A percentile compares a stretch with the other conserved stretches of the same genome.
Evolutionary conservation across 2,888 invertebrate species (phyloP).

Genomic region (Macaria notata): DNA sequence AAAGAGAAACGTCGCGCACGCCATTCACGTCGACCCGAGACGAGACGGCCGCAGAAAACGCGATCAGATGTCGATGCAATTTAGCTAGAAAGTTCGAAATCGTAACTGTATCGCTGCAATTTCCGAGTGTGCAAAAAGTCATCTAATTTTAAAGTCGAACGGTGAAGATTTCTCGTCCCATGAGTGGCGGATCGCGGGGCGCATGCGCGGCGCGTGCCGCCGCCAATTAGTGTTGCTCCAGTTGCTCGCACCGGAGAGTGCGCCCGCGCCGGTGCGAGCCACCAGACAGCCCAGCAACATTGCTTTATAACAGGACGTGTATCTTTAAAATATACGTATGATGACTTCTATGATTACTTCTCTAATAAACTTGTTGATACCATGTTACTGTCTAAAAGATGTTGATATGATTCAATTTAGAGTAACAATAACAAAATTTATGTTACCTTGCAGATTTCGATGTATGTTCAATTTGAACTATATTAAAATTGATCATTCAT

Average conservation of each 20-base stretch:
- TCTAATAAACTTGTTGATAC: too few species aligned
- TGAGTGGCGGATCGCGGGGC: slow-evolving; percentile 65
- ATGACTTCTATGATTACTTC: too few species aligned
- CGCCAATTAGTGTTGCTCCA: slow-evolving; percentile 81
- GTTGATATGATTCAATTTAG: too few species aligned
- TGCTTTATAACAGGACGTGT: too few species aligned
- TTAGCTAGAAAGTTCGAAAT: slow-evolving; percentile 59
- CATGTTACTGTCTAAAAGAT: too few species aligned
- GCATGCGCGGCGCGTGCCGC: slow-evolving; percentile 76
- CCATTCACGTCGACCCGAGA: slow-evolving; percentile 36
- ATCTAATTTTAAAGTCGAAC: slow-evolving; percentile 66
- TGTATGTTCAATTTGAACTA: too few species aligned
- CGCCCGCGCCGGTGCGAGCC: slow-evolving; percentile 33
- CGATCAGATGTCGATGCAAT: slow-evolving; percentile 41
- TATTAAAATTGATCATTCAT: too few species aligned
- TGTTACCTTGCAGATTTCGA: too few species aligned
- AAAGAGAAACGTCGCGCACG: slow-evolving; percentile 57
- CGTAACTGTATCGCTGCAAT: slow-evolving; percentile 60
- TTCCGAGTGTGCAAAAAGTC: slow-evolving; percentile 66
- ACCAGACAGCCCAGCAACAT: too few species aligned
- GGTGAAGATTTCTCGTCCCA: slow-evolving; percentile 78
- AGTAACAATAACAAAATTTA: too few species aligned
- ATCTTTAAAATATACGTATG: too few species aligned
- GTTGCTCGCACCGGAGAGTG: slow-evolving; percentile 67
- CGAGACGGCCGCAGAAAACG: slow-evolving; percentile 40